Conservation (phyloP, 2,888 invertebrate genomes). For the Heliconius charithonia region DNA sequence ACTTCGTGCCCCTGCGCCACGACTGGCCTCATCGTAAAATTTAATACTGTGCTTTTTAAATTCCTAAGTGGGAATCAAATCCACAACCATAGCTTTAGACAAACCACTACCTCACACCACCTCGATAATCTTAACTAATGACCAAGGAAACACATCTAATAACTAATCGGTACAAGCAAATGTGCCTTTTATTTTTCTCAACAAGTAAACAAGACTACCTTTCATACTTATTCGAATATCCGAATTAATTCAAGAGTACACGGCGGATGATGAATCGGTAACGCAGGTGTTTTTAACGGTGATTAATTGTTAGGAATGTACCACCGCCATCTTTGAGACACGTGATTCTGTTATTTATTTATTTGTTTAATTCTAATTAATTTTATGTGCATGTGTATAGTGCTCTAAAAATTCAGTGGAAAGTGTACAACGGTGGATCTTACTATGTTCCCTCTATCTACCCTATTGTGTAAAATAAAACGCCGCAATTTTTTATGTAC, state of each 20-base stretch:
- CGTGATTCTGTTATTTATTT: conserved; percentile 16
- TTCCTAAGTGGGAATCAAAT: no score
- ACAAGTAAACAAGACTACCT: conserved; percentile 10
- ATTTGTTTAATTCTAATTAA: background rate
- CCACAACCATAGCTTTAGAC: no score
- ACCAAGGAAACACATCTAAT: background rate
- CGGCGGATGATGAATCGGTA: conserved; percentile 34
- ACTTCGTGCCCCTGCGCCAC: no score
- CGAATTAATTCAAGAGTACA: conserved; percentile 30
- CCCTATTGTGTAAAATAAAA: background rate
- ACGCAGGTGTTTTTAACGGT: conserved; percentile 37
- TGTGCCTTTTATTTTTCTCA: background rate
- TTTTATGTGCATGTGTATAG: background rate
- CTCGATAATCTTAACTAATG: no score
- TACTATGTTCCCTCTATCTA: background rate
- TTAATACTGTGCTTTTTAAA: no score
- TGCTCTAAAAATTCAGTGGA: background rate
- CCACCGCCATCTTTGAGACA: conserved; percentile 4
- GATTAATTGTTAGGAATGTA: conserved; percentile 32
- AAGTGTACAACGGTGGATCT: background rate
- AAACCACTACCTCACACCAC: no score
- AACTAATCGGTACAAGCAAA: background rate
- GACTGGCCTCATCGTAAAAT: no score
- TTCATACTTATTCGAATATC: conserved; percentile 9
- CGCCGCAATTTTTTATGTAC: no score